Conservation (phyloP, 2,113 vertebrate genomes). For the Menidia beryllina region DNA sequence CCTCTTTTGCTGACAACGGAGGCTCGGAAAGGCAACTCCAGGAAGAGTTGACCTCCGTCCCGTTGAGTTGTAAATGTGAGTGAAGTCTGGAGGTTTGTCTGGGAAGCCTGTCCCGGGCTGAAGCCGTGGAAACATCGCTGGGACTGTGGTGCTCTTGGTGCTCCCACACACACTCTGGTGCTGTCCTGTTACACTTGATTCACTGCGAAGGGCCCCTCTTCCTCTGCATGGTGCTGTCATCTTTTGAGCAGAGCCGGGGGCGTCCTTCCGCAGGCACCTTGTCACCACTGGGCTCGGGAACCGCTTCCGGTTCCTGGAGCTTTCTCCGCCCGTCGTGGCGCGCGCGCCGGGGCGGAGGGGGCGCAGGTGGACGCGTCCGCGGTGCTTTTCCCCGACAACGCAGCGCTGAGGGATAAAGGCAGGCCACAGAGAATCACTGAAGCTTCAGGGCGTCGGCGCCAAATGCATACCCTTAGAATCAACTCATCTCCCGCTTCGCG, state of each 20-base stretch:
- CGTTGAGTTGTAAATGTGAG: slow-evolving; percentile 37
- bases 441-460: slow-evolving; percentile 45
- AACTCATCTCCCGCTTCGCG: slow-evolving; percentile 60
- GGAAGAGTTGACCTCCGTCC: slow-evolving; percentile 7
- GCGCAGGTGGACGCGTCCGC: slow-evolving; percentile 41
- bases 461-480: slow-evolving; percentile 34
- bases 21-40: slow-evolving; percentile 14
- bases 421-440: slow-evolving; percentile 34
- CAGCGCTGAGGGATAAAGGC: slow-evolving; percentile 35
- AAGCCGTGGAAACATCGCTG: slow-evolving; percentile 38
- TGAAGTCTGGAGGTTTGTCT: slow-evolving; percentile 25
- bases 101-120: slow-evolving; percentile 10
- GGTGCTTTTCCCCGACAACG: slow-evolving; percentile 35
- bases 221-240: slow-evolving; percentile 79
- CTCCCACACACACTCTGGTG: slow-evolving; percentile 70
- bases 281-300: slow-evolving; percentile 36
- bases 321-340: slow-evolving; percentile 45
- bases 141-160: slow-evolving; percentile 62
- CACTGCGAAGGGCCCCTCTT: slow-evolving; percentile 53
- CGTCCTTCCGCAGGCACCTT: slow-evolving; percentile 55
- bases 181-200: slow-evolving; percentile 76
- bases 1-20: slow-evolving; percentile 18
- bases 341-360: slow-evolving; percentile 53
- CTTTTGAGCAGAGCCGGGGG: slow-evolving; percentile 59
- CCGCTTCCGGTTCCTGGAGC: slow-evolving; percentile 37